Evolutionary conservation across 2,797 vertebrate species (phyloP).

Genomic region (Pitangus sulphuratus): DNA sequence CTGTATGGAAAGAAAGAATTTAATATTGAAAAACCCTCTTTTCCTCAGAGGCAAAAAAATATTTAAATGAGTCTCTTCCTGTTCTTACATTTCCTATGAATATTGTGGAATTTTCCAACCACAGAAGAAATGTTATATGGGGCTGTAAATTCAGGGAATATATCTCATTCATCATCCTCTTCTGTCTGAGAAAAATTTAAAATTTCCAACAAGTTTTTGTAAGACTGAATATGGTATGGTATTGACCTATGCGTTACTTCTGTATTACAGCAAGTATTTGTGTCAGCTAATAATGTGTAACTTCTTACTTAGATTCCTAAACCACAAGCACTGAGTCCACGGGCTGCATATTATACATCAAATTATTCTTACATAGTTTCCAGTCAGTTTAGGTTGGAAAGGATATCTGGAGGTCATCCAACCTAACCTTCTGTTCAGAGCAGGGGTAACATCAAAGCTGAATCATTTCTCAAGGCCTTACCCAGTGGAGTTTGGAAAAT

Average conservation of each 20-base stretch:
- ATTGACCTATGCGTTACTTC: not conserved
- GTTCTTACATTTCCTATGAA: not conserved
- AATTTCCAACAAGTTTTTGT: not conserved
- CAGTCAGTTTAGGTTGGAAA: not conserved
- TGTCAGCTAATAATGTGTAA: not conserved
- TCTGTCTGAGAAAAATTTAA: not conserved
- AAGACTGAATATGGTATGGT: not conserved
- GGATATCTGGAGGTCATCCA: not conserved
- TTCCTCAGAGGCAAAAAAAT: not conserved
- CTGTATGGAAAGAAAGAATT: not conserved
- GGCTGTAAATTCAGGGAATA: not conserved
- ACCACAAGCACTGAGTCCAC: not conserved
- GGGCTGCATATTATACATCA: not conserved
- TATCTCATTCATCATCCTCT: not conserved
- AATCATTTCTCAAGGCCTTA: not conserved
- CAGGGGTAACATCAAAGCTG: not conserved
- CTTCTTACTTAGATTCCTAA: not conserved
- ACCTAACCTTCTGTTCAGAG: not conserved
- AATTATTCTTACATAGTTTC: not conserved
- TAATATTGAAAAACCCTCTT: not conserved
- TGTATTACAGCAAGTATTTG: not conserved
- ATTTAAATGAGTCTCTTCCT: not conserved
- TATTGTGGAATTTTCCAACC: slow-evolving; percentile 5
- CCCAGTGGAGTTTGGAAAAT: not conserved
- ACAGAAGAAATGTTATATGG: not conserved